Conservation (phyloP, 2,888 invertebrate genomes). For the Mimas tiliae region DNA sequence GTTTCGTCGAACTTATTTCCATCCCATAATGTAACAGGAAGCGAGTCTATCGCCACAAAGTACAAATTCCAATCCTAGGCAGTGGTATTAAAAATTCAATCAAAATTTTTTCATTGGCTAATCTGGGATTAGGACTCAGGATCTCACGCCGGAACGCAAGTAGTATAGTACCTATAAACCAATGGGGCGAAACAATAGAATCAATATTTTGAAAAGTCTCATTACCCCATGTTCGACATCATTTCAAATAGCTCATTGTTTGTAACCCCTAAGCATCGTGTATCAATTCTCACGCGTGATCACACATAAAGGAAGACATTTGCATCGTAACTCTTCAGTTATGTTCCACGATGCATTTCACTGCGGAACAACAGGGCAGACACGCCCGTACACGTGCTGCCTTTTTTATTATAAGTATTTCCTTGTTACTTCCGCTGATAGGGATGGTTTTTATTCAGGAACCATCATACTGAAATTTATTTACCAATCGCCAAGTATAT, state of each 20-base stretch:
- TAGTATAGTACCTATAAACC: no score
- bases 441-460: no score
- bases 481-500: no score
- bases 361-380: slow-evolving; percentile 9
- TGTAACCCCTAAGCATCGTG: neutral
- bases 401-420: slow-evolving; percentile 7
- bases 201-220: neutral
- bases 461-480: no score
- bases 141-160: neutral
- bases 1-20: no score
- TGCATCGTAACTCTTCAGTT: slow-evolving; percentile 13
- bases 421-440: neutral
- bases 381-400: neutral
- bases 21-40: no score
- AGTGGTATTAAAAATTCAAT: no score
- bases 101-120: no score
- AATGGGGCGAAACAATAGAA: neutral
- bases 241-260: neutral
- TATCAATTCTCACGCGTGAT: slow-evolving; percentile 18
- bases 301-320: slow-evolving; percentile 18
- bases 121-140: no score
- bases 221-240: neutral
- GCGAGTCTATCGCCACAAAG: no score
- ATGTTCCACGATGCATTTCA: slow-evolving; percentile 1
- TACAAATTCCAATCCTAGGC: no score